These are phyloP conservation scores for Myrmecobius fasciatus DNA, from an alignment of 2,113 vertebrate genomes.

Conservation along the genomic window DNA sequence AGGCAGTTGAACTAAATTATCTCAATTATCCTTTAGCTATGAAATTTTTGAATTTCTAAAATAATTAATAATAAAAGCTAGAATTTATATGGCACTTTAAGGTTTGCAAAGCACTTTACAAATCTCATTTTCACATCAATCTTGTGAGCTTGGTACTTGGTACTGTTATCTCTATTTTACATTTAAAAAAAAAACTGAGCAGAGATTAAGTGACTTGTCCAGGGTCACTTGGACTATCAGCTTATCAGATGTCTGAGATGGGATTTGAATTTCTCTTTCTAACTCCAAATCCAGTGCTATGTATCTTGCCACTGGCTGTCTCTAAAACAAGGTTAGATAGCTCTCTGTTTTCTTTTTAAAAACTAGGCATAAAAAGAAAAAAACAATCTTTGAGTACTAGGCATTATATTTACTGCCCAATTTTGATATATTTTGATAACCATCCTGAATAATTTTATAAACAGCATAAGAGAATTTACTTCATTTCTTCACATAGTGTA, in stretches of 20 bases:
- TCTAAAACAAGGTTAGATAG: not conserved
- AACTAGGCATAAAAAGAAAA: not conserved
- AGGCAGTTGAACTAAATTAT: conserved; percentile 3
- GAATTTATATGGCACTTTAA: not conserved
- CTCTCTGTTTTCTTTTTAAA: not conserved
- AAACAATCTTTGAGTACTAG: not conserved
- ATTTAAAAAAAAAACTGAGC: not conserved
- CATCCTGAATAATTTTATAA: not conserved
- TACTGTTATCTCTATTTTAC: not conserved
- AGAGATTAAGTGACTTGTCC: not conserved
- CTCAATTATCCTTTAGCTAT: not conserved
- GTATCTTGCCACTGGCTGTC: not conserved
- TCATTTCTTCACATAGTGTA: not conserved
- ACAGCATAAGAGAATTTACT: conserved; percentile 19
- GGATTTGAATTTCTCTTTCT: conserved; percentile 13
- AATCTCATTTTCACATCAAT: not conserved
- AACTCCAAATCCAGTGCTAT: not conserved
- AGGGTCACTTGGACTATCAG: not conserved
- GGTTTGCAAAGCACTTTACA: not conserved
- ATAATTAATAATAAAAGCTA: not conserved
- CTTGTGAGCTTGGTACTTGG: not conserved
- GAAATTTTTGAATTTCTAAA: not conserved
- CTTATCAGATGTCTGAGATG: not conserved
- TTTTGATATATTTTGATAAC: not conserved
- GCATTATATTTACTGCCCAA: not conserved